Base-by-base conservation (phyloP, 2,888 invertebrate species). In the Heliconius ethilla region DNA sequence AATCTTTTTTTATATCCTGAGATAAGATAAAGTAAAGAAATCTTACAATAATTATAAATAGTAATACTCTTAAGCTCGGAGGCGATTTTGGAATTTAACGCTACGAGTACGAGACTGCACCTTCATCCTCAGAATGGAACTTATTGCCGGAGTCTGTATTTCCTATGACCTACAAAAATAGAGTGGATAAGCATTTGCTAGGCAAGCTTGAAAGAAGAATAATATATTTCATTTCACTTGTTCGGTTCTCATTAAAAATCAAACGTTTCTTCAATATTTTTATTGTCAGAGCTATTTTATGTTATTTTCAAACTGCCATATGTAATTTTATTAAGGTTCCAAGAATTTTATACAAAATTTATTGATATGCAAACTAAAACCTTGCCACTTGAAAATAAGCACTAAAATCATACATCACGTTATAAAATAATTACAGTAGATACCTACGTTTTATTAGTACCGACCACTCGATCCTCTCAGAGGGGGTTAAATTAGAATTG, bases 401-500 rank as follows among this genome's bases (percentile, higher is more conserved):
- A 63, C 65, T n/a, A 75, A 70, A 77, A 45, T 79, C 1, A 59
- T 37, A 5, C 37, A 29, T 13, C 25, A 73, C 11, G 15, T 15
- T 18, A n/a, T 37, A 78, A 77, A 73, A 82, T 84, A 82, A 83
- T 83, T 83, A 82, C 80, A 62, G 81, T 33, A 33, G 33, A 7
- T 40, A 40, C 11, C 11, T 80, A 80, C 81, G 70, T 82, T 80
- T 78, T 78, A 80, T 83, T 83, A 80, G 83, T 82, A 78, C 73
- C 81, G 78, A 79, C 81, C 82, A 82, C 82, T 83, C 78, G 83
- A 83, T 82, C 77, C 77, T 76, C 83, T 18, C 83, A 81, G 82
- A 81, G 82, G 83, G 83, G 85, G 83, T 80, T 76, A 78, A 75
- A 80, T 77, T 81, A 79, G 72, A 82, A 81, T 82, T 81, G 83